Base-by-base conservation (phyloP, 23 tunicate species). In the Clavelina lepadiformis region DNA sequence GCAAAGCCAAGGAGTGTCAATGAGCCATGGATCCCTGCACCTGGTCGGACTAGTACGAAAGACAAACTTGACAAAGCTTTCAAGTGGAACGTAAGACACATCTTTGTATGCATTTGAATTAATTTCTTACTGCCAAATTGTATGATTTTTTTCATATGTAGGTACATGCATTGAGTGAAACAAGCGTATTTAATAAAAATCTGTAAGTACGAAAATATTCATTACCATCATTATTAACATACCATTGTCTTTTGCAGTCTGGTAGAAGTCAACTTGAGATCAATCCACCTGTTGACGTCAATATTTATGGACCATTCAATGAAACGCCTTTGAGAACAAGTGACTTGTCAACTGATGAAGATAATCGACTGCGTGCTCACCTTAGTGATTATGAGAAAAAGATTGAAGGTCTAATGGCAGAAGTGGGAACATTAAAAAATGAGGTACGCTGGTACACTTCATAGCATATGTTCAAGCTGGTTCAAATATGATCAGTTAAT, bases 21-120 rank as follows among this genome's bases (percentile, higher is more conserved):
- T 51, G 96, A 73, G 6, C 96, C 96, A 28, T 87, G 96, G 96
- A 73, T 87, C 13, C 96, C 96, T 19, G 96, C 96, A 32, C 96
- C 96, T 60, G 96, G 87, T 2, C 79, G 46, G 74, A 79, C 87
- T 11, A 80, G 88, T 51, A 47, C 51, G 13, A 73, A 62, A 28
- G 86, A 87, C 54, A 73, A 67, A 52, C 23, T 61, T 13, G 71
- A 73, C 36, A 72, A 73, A 34, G 52, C 60, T 24, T 87, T 41
- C 46, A 87, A 79, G 68, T 87, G 96, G 96, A 73, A 87, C 35
- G 93, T 84, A 38, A 29, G 93, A n/a, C n/a, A n/a, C n/a, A n/a
- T n/a, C n/a, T n/a, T n/a, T n/a, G n/a, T n/a, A n/a, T n/a, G n/a
- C n/a, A n/a, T n/a, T n/a, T n/a, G n/a, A n/a, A n/a, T n/a, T n/a